Conservation (phyloP, 1,140 invertebrate species). For the Reticulitermes speratus region DNA sequence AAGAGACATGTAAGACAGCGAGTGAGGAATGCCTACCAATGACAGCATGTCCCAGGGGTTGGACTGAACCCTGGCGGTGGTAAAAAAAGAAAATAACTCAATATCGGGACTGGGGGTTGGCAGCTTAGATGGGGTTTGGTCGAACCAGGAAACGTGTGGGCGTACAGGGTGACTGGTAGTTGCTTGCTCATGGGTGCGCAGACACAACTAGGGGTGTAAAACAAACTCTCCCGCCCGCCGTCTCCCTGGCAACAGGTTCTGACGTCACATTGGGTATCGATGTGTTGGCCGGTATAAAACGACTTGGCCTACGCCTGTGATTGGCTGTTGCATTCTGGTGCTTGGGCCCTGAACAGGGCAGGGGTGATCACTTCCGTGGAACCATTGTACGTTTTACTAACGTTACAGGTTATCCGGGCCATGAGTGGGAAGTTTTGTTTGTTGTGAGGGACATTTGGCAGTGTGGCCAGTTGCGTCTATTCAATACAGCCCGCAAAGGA, state of each 20-base stretch:
- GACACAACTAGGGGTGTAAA: not conserved
- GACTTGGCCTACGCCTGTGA: not conserved
- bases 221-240: conserved; percentile 16
- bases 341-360: not conserved
- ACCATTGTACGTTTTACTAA: not conserved
- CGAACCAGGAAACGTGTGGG: not conserved
- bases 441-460: no score
- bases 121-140: not conserved
- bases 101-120: not conserved
- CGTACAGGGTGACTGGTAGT: not conserved
- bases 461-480: no score
- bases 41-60: not conserved
- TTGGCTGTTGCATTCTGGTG: not conserved
- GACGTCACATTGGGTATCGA: conserved; percentile 13
- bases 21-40: not conserved
- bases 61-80: not conserved
- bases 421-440: no score
- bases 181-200: not conserved
- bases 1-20: not conserved
- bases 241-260: not conserved
- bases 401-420: not conserved
- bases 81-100: not conserved
- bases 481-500: no score
- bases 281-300: not conserved
- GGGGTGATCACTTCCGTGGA: not conserved